Base-by-base conservation (phyloP, 2,888 invertebrate species). In the Entomobrya proxima region DNA sequence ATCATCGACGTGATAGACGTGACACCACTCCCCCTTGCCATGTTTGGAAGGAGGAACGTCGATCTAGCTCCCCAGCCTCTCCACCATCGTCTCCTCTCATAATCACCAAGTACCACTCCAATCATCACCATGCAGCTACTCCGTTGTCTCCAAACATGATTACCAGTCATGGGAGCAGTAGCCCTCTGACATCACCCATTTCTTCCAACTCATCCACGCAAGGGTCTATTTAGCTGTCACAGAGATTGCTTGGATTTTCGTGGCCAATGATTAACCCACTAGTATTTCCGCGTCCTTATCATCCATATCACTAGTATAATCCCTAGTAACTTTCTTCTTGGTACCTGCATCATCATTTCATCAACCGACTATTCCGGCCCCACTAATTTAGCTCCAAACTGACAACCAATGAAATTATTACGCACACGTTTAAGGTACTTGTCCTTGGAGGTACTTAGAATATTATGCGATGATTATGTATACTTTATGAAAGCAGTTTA, bases 191-290 rank as follows among this genome's bases (percentile, higher is more conserved):
- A n/a, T 85, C 85, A 0, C 85, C 85, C 0, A 79, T 79, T 27
- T 85, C 85, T 13, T 85, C 84, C 32, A 74, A 64, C 21, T 79
- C 85, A 15, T 85, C 85, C 5, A 67, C 85, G 37, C 79, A 85
- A 50, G 85, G 85, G 27, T 85, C 85, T 75, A 85, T 85, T 85
- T 85, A 85, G 85, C 85, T 47, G 9, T 79, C 40, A 67, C 30
- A 15, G 40, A 35, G 18, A 32, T 27, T 74, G 11, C 15, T 61
- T 64, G 21, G 32, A 37, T 35, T 30, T 13, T 61, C 11, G 27
- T 74, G 27, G 69, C 52, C 35, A 55, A 27, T 44, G n/a, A 13
- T 24, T 18, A 21, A 47, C 47, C 67, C 84, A 18, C 15, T 61
- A 58, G 69, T 44, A 30, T 84, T 69, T 77, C 69, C 30, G 30